Conservation (phyloP, 2,797 vertebrate genomes). For the Etheostoma nigrum region DNA sequence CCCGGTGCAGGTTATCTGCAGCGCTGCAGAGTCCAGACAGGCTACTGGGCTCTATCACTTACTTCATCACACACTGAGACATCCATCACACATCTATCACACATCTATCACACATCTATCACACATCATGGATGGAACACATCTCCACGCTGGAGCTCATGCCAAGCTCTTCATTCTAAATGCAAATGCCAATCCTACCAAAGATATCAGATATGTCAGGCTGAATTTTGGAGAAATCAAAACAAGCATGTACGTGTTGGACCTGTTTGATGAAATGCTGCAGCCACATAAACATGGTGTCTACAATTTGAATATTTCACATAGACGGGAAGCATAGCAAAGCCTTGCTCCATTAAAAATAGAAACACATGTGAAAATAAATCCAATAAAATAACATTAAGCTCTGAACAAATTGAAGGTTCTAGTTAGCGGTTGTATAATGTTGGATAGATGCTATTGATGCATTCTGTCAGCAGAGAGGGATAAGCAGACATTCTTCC, state of each 20-base stretch:
- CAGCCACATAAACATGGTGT: neutral
- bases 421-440: neutral
- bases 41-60: too few relatives aligned
- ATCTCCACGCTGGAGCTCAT: too few relatives aligned
- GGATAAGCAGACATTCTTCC: neutral
- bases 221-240: neutral
- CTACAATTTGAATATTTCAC: neutral
- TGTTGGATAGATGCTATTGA: neutral
- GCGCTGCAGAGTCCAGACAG: slow-evolving; percentile 26
- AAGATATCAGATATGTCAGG: neutral
- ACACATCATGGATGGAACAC: too few relatives aligned
- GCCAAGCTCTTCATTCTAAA: neutral
- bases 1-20: slow-evolving; percentile 25
- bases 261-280: neutral
- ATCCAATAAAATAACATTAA: neutral
- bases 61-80: neutral
- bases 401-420: neutral
- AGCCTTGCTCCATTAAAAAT: neutral
- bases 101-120: too few relatives aligned
- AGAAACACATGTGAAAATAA: neutral
- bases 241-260: neutral
- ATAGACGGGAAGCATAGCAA: neutral
- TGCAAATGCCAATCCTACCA: neutral
- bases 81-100: neutral
- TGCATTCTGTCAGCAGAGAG: neutral